Evolutionary conservation across 2,113 vertebrate species (phyloP).

Genomic region (Todiramphus chloris): DNA sequence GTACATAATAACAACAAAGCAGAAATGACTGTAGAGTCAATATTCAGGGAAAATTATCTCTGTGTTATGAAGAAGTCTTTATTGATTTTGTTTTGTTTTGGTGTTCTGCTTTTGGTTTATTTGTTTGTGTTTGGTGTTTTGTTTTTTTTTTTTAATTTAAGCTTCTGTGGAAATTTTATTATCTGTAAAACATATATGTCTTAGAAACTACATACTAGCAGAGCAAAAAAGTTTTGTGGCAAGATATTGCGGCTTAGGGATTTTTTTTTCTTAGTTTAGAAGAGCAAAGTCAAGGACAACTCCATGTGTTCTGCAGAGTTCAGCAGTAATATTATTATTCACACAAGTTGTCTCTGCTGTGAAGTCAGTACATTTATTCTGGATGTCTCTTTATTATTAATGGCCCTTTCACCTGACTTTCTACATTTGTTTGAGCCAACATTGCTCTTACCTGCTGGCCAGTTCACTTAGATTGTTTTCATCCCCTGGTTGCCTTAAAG

Average conservation of each 20-base stretch:
- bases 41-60: neutral
- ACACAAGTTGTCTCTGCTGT: constrained; percentile 46
- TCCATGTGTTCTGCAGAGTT: constrained; percentile 47
- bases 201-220: neutral
- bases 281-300: constrained; percentile 58
- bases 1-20: neutral
- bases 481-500: constrained; percentile 31
- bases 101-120: neutral
- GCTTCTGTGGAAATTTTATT: neutral
- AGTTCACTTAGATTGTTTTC: constrained; percentile 29
- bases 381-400: constrained; percentile 62
- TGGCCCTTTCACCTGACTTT: constrained; percentile 29
- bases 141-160: neutral
- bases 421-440: constrained; percentile 35
- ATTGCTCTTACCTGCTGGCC: constrained; percentile 29
- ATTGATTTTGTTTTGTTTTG: neutral
- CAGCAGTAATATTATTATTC: constrained; percentile 65
- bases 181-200: neutral
- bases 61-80: neutral
- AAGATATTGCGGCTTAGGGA: neutral
- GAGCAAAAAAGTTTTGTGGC: neutral
- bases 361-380: constrained; percentile 60
- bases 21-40: neutral
- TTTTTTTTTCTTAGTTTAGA: neutral
- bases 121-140: neutral